Conservation (phyloP, 2,113 vertebrate species). For the Chelonoidis abingdonii region DNA sequence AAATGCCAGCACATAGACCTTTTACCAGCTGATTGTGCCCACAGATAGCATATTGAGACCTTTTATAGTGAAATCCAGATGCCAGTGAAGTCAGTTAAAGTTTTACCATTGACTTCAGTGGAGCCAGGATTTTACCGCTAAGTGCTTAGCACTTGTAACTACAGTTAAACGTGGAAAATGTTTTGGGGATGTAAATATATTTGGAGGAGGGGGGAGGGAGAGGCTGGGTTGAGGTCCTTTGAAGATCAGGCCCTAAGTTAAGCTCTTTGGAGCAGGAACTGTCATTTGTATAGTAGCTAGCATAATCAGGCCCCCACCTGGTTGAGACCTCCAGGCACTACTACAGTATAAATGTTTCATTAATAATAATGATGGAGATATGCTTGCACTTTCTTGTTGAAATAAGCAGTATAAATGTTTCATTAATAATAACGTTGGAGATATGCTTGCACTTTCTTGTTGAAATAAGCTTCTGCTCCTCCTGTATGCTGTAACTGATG, state of each 20-base stretch:
- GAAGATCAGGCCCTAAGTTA: neutral
- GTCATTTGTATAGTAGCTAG: neutral
- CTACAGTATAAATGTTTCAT: neutral
- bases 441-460: neutral
- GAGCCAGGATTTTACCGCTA: neutral
- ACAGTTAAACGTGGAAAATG: rapidly evolving
- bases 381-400: neutral
- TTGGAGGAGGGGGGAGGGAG: neutral
- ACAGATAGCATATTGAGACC: neutral
- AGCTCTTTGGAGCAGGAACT: neutral
- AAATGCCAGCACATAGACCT: slow-evolving; percentile 6
- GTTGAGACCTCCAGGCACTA: neutral
- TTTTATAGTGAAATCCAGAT: neutral
- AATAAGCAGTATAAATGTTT: neutral
- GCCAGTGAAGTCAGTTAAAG: neutral
- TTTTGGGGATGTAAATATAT: neutral
- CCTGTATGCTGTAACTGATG: neutral
- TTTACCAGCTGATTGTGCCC: neutral
- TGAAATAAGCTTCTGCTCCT: neutral
- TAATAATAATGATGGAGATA: neutral
- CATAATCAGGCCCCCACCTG: neutral
- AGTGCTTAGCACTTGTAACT: neutral
- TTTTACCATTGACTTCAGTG: neutral
- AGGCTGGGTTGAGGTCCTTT: neutral
- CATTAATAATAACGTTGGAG: neutral